Conservation (phyloP, 2,797 vertebrate genomes). For the Momotus momota region DNA sequence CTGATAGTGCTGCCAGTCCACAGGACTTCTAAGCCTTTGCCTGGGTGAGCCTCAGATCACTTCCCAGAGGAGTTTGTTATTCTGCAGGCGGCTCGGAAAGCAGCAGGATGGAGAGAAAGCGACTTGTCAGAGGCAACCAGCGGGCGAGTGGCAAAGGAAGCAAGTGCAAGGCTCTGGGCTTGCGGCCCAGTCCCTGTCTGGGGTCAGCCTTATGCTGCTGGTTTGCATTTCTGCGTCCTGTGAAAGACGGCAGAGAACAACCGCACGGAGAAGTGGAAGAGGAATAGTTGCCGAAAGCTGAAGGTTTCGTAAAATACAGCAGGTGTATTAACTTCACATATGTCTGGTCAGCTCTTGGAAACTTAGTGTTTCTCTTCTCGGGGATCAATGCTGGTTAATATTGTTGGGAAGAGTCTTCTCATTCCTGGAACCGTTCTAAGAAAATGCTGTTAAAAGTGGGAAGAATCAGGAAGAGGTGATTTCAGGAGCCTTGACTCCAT, state of each 20-base stretch:
- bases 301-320: not conserved
- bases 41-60: not conserved
- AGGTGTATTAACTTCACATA: not conserved
- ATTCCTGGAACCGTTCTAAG: not conserved
- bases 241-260: not conserved
- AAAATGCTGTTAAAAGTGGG: not conserved
- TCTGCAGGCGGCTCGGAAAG: not conserved
- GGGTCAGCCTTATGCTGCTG: not conserved
- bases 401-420: not conserved
- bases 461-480: not conserved
- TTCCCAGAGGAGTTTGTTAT: not conserved
- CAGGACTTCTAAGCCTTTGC: not conserved
- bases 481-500: not conserved
- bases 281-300: not conserved
- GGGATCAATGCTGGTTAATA: not conserved
- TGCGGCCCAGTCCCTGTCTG: not conserved
- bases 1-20: not conserved
- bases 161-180: not conserved
- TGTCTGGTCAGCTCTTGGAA: not conserved
- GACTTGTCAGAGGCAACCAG: not conserved
- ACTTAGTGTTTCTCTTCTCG: not conserved
- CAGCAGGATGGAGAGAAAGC: not conserved
- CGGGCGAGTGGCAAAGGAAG: rapidly evolving
- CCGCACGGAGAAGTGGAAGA: not conserved
- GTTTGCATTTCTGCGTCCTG: not conserved